Conservation (phyloP, 30 jellyfish, hydroid and myxozoan species). For the Cassiopea xamachana region DNA sequence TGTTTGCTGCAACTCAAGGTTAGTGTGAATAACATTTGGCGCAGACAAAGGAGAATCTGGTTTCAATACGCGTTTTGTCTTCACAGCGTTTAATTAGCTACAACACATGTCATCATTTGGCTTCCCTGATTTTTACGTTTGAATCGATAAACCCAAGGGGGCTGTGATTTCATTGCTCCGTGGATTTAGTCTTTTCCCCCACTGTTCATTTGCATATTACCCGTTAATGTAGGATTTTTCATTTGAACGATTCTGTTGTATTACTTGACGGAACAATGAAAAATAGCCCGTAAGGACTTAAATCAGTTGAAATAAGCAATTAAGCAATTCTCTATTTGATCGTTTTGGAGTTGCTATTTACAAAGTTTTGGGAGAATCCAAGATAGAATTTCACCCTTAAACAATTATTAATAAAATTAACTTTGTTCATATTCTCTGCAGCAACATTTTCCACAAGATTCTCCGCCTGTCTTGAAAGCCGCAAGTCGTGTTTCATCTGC, state of each 20-base stretch:
- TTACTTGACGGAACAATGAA: neutral
- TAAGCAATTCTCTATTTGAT: neutral
- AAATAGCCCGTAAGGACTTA: neutral
- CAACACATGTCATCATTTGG: no score
- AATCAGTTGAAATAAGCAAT: neutral
- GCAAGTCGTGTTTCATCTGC: conserved; percentile 9
- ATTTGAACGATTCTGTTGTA: neutral
- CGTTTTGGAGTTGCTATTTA: neutral
- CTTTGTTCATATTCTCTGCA: conserved; percentile 19
- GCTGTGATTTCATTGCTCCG: no score
- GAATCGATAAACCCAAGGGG: no score
- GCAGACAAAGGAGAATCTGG: no score
- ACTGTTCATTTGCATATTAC: no score
- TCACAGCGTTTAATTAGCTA: no score
- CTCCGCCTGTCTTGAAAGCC: neutral
- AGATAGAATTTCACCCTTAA: neutral
- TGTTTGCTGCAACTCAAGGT: no score
- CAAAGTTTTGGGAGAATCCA: neutral
- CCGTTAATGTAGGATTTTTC: neutral
- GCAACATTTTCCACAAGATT: neutral
- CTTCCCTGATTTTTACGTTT: no score
- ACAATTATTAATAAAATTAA: neutral
- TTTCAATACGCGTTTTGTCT: no score
- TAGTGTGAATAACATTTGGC: no score
- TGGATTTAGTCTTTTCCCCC: no score